Percentiles rank a stretch among this genome's conserved stretches.
Conservation (phyloP, 2,888 invertebrate species). For the Patella pellucida region DNA sequence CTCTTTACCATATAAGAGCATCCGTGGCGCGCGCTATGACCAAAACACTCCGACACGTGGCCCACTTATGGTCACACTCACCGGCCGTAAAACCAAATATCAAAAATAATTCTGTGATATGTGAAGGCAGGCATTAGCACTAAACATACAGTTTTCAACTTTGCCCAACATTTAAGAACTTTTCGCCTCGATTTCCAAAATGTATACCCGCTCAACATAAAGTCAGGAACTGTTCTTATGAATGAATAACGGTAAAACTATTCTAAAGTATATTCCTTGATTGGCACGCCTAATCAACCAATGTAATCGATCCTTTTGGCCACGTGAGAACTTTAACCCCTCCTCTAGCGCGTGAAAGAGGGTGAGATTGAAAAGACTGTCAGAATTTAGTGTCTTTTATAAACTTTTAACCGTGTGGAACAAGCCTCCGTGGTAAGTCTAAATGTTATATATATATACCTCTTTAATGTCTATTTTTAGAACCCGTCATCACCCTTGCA, state of each 20-base stretch:
- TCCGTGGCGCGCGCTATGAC: background rate
- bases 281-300: background rate
- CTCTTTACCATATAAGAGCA: constrained; percentile 4
- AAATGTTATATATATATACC: background rate
- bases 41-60: background rate
- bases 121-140: too few relatives aligned
- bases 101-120: too few relatives aligned
- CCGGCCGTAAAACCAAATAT: too few relatives aligned
- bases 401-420: background rate
- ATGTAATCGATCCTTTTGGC: background rate
- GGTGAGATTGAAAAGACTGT: background rate
- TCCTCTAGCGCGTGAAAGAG: constrained; percentile 5
- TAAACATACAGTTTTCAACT: too few relatives aligned
- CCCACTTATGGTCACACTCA: too few relatives aligned
- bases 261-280: background rate
- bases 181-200: too few relatives aligned
- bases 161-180: too few relatives aligned
- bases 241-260: too few relatives aligned
- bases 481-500: background rate
- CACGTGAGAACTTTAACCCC: background rate
- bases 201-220: too few relatives aligned
- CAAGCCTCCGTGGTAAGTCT: background rate
- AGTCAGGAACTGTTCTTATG: too few relatives aligned
- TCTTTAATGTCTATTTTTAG: background rate
- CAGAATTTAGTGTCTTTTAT: background rate